Evolutionary conservation across 2,113 vertebrate species (phyloP), one percentile per base, ranked within the genome.

Genomic region (Caranx melampygus): DNA sequence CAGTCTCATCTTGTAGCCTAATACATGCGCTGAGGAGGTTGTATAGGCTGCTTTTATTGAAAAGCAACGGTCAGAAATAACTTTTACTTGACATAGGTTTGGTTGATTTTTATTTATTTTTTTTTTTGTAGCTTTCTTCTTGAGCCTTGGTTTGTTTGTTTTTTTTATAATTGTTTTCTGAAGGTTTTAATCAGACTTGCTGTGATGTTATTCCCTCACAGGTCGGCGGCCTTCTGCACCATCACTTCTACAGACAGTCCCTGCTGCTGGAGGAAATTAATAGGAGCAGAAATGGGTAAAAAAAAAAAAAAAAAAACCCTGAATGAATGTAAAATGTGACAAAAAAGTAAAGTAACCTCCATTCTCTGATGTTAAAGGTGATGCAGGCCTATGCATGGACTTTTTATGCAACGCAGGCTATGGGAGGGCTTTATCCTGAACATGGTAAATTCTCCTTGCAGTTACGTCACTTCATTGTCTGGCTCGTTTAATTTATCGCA

Each of bases 201-300:
- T 6, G 21, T 37, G 52, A 40, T 59, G 13, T 62, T 11, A 5
- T 31, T 26, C n/a, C 1, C 47, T 60, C 35, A 33, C 51, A 69
- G n/a, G 47, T 83, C 71, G 71, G 1, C 59, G 52, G 67, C 67
- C 60, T 78, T 13, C 57, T 35, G 51, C 49, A 6, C 3, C 34
- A 1, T 14, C 45, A 9, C 34, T 31, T n/a, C 10, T 33, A 20
- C 6, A 51, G 12, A 54, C 42, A 54, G 5, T 26, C 31, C 26
- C 57, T 42, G 44, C 16, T 57, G 5, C 2, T 1, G 4, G 11
- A 60, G 44, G 18, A 14, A 11, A 68, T 44, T 20, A 33, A 7
- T 14, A 12, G 49, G 14, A 16, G 13, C 3, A 49, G 71, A 60
- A 59, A 35, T 0, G 7, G 18, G 54, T 44, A 13, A 5, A 31